Base-by-base conservation (phyloP, 37 sponge, comb jelly and placozoan genomes). In the Amphimedon queenslandica region DNA sequence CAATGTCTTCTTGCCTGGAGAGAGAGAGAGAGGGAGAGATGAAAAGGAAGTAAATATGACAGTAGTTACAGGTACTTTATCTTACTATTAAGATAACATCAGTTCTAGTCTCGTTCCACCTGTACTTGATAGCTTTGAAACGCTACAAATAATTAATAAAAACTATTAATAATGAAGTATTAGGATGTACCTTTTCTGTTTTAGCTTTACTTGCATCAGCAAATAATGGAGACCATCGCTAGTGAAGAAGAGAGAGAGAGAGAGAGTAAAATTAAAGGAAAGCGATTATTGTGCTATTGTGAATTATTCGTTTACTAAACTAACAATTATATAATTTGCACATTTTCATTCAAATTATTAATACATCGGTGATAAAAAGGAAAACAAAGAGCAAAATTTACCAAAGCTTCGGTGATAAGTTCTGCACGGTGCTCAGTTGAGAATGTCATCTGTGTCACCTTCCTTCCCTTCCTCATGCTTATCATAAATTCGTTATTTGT, bases 401-500 rank as follows among this genome's bases (percentile, higher is more conserved):
- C 86, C 71, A 98, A 64, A 0, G 89, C 72, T 37, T 90, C 88
- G 25, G 99, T 99, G 29, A 99, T 74, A 3, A 99, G 66, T 34
- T 99, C 99, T 1, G 88, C 58, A 69, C 99, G 51, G 76, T 93
- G 84, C 37, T 99, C 99, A 73, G 82, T 73, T 16, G 93, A 85
- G 78, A 99, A 99, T 43, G 90, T 92, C 91, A 99, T 89, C 61
- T 82, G 86, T 33, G 89, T 74, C 27, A 32, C 73, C 72, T 90
- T 90, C 77, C 75, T 86, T 30, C 96, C 96, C 65, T 96, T 96
- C 82, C 83, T 84, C 53, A 93, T 66, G 24, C 71, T 73, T 29
- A 99, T 86, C 58, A 90, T 84, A 51, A 95, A 93, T 69, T 99
- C 99, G 57, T 99, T 95, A 71, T 60, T 86, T 2, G 94, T 86